Evolutionary conservation across 2,113 vertebrate genomes (phyloP).

Genomic region (Stigmatopora argus): DNA sequence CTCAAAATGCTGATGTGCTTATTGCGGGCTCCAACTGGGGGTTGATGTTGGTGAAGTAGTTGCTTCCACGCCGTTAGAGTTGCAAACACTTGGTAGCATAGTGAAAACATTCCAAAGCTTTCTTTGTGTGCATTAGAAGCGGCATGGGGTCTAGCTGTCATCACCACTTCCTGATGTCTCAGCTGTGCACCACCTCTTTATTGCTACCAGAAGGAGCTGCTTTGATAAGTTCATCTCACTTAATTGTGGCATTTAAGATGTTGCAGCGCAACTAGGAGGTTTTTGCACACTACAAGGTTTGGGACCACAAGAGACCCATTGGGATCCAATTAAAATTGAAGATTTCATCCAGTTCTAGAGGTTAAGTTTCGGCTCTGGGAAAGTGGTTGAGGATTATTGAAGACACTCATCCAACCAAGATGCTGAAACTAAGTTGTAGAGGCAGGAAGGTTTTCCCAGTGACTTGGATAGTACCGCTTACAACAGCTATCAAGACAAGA

Average conservation of each 20-base stretch:
- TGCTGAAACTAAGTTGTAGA: too few species aligned
- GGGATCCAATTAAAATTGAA: background rate
- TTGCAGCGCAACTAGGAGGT: background rate
- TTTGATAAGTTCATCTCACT: background rate
- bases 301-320: too few species aligned
- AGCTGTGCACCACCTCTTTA: conserved; percentile 54
- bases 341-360: background rate
- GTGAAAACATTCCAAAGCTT: conserved; percentile 57
- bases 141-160: conserved; percentile 54
- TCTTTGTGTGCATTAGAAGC: conserved; percentile 36
- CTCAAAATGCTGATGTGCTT: conserved; percentile 34
- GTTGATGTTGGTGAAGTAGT: conserved; percentile 56
- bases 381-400: too few species aligned
- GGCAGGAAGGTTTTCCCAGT: too few species aligned
- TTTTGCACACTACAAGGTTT: background rate
- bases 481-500: conserved; percentile 21
- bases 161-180: conserved; percentile 41
- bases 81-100: conserved; percentile 43
- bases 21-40: conserved; percentile 25
- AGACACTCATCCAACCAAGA: too few species aligned
- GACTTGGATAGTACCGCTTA: background rate
- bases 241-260: background rate
- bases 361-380: background rate
- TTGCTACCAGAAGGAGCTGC: conserved; percentile 19
- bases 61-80: conserved; percentile 41